These are phyloP conservation scores for Elmis aenea DNA, from an alignment of 2,888 invertebrate genomes.

Conservation along the genomic window DNA sequence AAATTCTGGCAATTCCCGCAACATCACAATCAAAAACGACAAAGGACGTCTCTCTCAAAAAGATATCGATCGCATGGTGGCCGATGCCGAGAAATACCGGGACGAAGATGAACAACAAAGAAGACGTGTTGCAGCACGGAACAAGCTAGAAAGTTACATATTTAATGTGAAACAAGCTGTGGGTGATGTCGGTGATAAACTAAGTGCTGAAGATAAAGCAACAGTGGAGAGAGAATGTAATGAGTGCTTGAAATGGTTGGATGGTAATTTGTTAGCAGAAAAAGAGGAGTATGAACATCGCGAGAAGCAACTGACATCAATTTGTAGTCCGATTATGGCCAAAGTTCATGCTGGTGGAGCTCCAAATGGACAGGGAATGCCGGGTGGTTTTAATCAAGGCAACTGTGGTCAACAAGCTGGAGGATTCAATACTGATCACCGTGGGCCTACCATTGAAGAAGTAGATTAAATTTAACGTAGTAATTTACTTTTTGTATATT, in stretches of 20 bases:
- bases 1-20: conserved; percentile 60
- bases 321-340: conserved; percentile 55
- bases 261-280: conserved; percentile 59
- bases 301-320: conserved; percentile 46
- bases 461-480: too few relatives aligned
- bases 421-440: conserved; percentile 23
- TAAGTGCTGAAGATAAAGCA: conserved; percentile 60
- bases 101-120: conserved; percentile 67
- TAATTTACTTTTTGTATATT: too few relatives aligned
- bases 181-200: conserved; percentile 56
- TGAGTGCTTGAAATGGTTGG: conserved; percentile 60
- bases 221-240: conserved; percentile 52
- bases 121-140: conserved; percentile 60
- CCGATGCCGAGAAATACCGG: conserved; percentile 67
- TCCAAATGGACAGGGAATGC: conserved; percentile 36
- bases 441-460: conserved; percentile 56
- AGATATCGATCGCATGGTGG: conserved; percentile 75
- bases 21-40: conserved; percentile 79
- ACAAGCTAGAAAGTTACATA: conserved; percentile 63
- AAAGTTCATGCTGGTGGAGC: conserved; percentile 52
- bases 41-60: conserved; percentile 74
- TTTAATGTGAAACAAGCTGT: conserved; percentile 63
- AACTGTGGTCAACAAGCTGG: conserved; percentile 31
- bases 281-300: conserved; percentile 60
- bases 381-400: too few relatives aligned